These are phyloP conservation scores for Clarias platycephalus DNA, from an alignment of 2,797 vertebrate species.

Conservation along the genomic window DNA sequence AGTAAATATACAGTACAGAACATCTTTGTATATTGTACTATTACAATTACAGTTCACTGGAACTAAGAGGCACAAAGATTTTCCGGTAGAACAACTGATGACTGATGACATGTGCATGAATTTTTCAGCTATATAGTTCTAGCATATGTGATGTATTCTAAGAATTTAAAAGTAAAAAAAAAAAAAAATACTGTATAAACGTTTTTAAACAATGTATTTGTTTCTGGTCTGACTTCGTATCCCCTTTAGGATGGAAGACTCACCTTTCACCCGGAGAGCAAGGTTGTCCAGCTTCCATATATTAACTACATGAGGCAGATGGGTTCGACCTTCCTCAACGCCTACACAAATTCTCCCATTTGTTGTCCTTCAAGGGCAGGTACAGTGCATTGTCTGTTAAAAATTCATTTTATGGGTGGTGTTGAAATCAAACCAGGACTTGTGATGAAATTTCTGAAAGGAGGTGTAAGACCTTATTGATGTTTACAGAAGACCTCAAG, in stretches of 20 bases:
- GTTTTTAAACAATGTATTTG: background rate
- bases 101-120: too few species aligned
- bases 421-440: too few species aligned
- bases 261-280: constrained; percentile 82
- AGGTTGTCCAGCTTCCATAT: constrained; percentile 84
- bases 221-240: background rate
- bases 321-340: constrained; percentile 84
- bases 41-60: background rate
- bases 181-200: background rate
- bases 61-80: too few species aligned
- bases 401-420: background rate
- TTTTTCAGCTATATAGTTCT: background rate
- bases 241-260: constrained; percentile 86
- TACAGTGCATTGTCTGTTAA: constrained; percentile 56
- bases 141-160: background rate
- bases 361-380: constrained; percentile 98
- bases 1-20: background rate
- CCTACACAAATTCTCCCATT: constrained; percentile 95
- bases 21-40: background rate
- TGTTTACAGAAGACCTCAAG: too few species aligned
- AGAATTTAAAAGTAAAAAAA: background rate
- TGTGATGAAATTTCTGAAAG: too few species aligned
- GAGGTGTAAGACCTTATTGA: too few species aligned
- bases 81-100: too few species aligned
- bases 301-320: constrained; percentile 81